phyloP scores from a whole-genome alignment of 2,113 vertebrate genomes.

The Rhinopomastus cyanomelas region DNA sequence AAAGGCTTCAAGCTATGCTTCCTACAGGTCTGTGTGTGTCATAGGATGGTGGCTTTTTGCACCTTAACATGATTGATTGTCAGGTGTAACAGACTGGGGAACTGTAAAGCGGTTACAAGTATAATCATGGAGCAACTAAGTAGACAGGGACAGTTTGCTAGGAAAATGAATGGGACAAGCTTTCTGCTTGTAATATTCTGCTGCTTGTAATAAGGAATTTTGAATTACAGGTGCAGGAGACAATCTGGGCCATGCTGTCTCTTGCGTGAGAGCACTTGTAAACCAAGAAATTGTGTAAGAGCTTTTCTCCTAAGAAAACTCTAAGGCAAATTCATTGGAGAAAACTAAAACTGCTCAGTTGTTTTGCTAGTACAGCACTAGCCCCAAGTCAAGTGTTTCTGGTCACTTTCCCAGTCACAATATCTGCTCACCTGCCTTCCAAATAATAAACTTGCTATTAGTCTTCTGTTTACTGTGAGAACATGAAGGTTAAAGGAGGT shows the following conservation, averaged over 20 bases:
- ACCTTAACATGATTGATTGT: background rate
- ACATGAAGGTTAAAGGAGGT: background rate
- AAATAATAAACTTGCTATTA: background rate
- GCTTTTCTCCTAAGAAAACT: background rate
- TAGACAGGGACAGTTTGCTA: background rate
- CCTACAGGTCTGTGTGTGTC: background rate
- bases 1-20: conserved; percentile 11
- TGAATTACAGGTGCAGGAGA: background rate
- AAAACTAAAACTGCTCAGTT: background rate
- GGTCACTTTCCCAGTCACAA: background rate
- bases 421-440: background rate
- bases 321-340: background rate
- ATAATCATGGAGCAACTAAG: background rate
- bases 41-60: background rate
- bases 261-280: background rate
- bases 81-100: background rate
- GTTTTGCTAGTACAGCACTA: background rate
- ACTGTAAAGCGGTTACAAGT: background rate
- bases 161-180: background rate
- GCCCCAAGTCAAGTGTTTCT: background rate
- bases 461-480: background rate
- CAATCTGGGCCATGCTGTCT: background rate
- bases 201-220: background rate
- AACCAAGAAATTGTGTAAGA: background rate
- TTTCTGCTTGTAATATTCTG: too few relatives aligned